Evolutionary conservation across 2,113 vertebrate species (phyloP).

Genomic region (Hemiprocne comata): DNA sequence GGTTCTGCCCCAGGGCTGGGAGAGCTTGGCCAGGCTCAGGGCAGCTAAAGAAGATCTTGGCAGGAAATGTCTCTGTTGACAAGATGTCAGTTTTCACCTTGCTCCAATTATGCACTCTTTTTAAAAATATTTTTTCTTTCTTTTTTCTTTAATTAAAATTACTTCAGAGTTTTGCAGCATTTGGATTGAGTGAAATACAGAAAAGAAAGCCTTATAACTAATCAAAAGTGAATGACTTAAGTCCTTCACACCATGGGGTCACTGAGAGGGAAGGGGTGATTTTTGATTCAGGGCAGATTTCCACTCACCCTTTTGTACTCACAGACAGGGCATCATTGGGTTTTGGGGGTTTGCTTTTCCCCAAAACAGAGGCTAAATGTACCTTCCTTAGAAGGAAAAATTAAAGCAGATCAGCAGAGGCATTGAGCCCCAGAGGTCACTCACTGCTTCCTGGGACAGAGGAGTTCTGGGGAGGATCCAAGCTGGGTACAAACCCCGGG

Average conservation of each 20-base stretch:
- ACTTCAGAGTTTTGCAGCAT: background rate
- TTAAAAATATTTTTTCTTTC: background rate
- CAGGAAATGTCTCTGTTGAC: background rate
- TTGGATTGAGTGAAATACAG: background rate
- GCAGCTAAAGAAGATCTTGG: background rate
- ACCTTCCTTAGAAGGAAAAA: background rate
- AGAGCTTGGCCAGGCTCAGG: background rate
- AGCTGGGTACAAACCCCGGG: background rate
- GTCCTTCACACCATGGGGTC: background rate
- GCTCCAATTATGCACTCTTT: background rate
- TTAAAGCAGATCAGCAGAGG: background rate
- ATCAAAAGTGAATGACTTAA: background rate
- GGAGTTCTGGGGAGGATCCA: background rate
- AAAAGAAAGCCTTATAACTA: background rate
- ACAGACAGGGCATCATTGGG: fast-evolving
- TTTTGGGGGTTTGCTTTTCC: background rate
- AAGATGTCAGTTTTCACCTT: background rate
- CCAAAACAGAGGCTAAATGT: background rate
- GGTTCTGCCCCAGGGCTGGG: background rate
- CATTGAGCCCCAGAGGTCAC: background rate
- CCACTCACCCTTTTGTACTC: background rate
- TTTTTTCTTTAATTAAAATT: background rate
- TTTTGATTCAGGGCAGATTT: background rate
- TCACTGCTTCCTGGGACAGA: background rate
- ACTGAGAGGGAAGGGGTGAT: fast-evolving